These are phyloP conservation scores for Boulengeromyrus knoepffleri DNA, from an alignment of 2,113 vertebrate genomes.

Conservation along the genomic window DNA sequence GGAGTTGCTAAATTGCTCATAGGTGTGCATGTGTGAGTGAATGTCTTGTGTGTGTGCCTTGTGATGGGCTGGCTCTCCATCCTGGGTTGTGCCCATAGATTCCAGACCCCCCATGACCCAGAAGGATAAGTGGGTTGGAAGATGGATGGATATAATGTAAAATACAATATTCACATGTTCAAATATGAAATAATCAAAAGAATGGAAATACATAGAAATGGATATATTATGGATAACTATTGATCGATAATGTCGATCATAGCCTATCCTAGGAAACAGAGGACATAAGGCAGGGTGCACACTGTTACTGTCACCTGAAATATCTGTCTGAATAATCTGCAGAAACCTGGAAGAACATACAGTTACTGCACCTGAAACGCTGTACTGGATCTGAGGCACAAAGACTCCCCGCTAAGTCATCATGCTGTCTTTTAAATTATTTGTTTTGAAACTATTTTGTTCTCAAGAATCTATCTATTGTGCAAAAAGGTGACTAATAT, in stretches of 20 bases:
- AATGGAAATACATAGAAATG: background rate
- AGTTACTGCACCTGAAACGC: background rate
- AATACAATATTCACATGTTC: background rate
- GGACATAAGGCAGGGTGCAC: background rate
- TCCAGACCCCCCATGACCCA: no score
- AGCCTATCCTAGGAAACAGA: background rate
- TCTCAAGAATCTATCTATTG: background rate
- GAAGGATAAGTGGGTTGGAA: no score
- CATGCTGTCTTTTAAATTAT: background rate
- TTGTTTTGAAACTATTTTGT: background rate
- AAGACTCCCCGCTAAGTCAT: background rate
- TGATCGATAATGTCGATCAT: background rate
- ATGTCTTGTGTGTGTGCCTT: no score
- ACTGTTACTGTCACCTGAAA: background rate
- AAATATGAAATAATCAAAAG: background rate
- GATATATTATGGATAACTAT: background rate
- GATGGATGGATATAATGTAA: background rate
- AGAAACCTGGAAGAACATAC: background rate
- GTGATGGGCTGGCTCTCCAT: no score
- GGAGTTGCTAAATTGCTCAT: no score
- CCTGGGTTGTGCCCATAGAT: no score
- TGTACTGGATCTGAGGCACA: background rate
- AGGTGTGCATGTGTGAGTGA: no score
- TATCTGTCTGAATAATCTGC: background rate
- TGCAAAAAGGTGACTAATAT: background rate